Percentiles rank a stretch among this genome's conserved stretches.
Evolutionary conservation across 2,113 vertebrate species (phyloP).

Genomic region (Sapayoa aenigma): DNA sequence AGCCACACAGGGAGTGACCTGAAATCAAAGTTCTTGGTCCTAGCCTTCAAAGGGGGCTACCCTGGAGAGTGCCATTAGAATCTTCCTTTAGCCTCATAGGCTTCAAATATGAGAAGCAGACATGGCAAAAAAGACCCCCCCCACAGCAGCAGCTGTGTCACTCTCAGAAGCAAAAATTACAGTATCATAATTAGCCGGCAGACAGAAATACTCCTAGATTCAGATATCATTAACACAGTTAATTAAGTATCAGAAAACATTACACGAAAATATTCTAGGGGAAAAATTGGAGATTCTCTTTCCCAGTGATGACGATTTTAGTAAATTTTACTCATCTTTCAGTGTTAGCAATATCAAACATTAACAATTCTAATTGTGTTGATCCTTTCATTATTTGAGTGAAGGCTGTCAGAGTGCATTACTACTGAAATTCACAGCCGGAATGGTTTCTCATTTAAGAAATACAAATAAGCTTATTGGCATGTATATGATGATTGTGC

Average conservation of each 20-base stretch:
- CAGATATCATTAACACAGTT: neutral
- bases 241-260: constrained; percentile 23
- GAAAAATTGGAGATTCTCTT: neutral
- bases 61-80: constrained; percentile 34
- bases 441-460: neutral
- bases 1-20: constrained; percentile 57
- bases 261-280: neutral
- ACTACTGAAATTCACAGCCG: neutral
- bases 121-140: neutral
- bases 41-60: constrained; percentile 40
- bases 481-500: neutral
- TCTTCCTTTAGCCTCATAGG: neutral
- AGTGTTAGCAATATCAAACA: neutral
- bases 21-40: constrained; percentile 57
- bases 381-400: neutral
- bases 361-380: neutral
- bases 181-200: neutral
- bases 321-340: neutral
- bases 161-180: neutral
- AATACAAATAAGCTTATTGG: neutral
- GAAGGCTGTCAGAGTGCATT: neutral
- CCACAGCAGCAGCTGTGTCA: neutral
- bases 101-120: neutral
- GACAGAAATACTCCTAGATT: neutral
- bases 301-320: neutral